Evolutionary conservation across 1,140 invertebrate genomes (phyloP), one percentile per base, ranked within the genome.

Genomic region (Microvelia longipes): DNA sequence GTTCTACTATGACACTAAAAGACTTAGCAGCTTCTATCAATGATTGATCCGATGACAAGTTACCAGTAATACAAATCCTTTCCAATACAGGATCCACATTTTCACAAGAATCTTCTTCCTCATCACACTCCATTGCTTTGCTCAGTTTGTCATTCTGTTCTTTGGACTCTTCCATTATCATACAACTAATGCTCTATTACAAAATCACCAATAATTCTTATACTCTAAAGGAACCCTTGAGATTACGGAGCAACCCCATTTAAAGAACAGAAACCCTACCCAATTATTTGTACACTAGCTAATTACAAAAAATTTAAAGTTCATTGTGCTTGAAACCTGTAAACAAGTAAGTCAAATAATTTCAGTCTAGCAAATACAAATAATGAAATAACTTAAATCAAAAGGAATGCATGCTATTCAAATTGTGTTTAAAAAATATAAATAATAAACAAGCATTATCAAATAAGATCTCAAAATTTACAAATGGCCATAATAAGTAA

Each of bases 1-100:
- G 35, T 25, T 74, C 72, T 28, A 75, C 69, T 63, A 68, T 68
- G n/a, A 74, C 27, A 28, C 70, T 68, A 69, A 75, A 75, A 60
- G 50, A 69, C 50, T 71, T 69, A 29, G 70, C 70, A 19, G 71
- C 72, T 61, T 71, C 50, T 29, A 71, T 13, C 14, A 71, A 35
- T 25, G 25, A 24, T 29, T 73, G 70, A 71, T 73, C 70, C 25
- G 26, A 28, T 14, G 69, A 29, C 5, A 71, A 15, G 19, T 60
- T 27, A 5, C 72, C 72, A 24, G 70, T 50, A 35, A 73, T 63
- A 29, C 72, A 73, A 61, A 73, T 70, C 60, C 62, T 71, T 25
- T 64, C 35, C 19, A 50, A 50, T 50, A 29, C 27, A 68, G n/a
- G 24, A 11, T 2, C 14, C n/a, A n/a, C 5, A 11, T 24, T 26